Percentiles rank a stretch among this genome's conserved stretches.
Evolutionary conservation across 1,140 invertebrate species (phyloP).

Genomic region (Atta cephalotes): DNA sequence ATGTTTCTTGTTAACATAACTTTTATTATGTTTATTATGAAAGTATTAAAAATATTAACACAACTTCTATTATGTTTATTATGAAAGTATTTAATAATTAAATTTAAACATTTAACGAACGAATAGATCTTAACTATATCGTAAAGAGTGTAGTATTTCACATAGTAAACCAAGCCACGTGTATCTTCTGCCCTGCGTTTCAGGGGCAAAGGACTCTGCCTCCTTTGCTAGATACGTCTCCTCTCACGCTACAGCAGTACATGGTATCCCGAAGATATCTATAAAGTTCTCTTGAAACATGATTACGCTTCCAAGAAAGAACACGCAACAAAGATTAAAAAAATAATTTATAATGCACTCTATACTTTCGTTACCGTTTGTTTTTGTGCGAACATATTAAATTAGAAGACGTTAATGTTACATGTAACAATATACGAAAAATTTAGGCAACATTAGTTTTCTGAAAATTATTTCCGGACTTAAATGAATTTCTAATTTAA

Average conservation of each 20-base stretch:
- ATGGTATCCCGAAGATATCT: constrained; percentile 41
- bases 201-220: constrained; percentile 59
- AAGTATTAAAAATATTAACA: neutral
- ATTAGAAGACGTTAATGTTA: neutral
- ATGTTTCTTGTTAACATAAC: neutral
- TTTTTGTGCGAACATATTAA: neutral
- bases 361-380: neutral
- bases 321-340: constrained; percentile 15
- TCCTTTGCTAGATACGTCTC: constrained; percentile 9
- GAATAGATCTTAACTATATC: constrained; percentile 23
- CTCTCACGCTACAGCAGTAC: neutral
- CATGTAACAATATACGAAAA: neutral
- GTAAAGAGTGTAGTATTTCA: neutral
- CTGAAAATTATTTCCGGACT: neutral
- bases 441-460: neutral
- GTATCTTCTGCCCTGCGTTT: constrained; percentile 38
- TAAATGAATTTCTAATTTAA: constrained; percentile 12
- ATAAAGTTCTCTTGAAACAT: constrained; percentile 41
- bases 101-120: neutral
- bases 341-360: neutral
- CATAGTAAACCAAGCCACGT: constrained; percentile 47
- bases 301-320: constrained; percentile 63
- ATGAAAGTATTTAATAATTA: constrained; percentile 5
- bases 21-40: neutral
- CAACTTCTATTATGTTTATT: neutral